A percentile compares a stretch with the other conserved stretches of the same genome.
phyloP scores from a whole-genome alignment of 2,888 invertebrate species.

The Rotaria macrura region DNA sequence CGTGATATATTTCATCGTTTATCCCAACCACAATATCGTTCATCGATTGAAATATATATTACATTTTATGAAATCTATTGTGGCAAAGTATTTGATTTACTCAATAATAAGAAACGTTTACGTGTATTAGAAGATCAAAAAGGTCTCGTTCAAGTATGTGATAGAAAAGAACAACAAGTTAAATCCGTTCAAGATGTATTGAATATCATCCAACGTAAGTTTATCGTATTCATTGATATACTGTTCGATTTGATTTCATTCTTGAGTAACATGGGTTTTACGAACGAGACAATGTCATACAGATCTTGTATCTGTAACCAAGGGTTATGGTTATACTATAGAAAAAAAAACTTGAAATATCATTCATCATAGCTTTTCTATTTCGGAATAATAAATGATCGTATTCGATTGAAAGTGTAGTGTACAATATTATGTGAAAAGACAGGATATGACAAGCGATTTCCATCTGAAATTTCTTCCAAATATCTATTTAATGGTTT shows the following conservation, averaged over 20 bases:
- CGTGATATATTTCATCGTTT: conserved; percentile 78
- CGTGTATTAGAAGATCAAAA: conserved; percentile 92
- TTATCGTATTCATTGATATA: conserved; percentile 62
- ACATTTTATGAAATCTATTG: conserved; percentile 99
- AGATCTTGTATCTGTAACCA: no score
- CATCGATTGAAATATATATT: conserved; percentile 72
- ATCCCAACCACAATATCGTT: conserved; percentile 69
- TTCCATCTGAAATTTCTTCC: no score
- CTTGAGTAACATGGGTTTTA: conserved; percentile 92
- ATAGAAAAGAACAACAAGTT: conserved; percentile 81
- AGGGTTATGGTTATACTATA: no score
- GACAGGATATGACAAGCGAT: no score
- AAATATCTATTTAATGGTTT: no score
- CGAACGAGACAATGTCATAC: no score
- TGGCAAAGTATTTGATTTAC: conserved; percentile 65
- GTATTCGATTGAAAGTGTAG: no score
- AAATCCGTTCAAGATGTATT: conserved; percentile 68
- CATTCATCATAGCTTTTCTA: no score
- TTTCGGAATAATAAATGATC: no score
- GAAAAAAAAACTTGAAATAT: no score
- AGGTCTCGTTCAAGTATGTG: conserved; percentile 72
- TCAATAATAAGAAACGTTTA: conserved; percentile 80
- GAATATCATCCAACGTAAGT: conserved; percentile 76
- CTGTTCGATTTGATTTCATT: conserved; percentile 74
- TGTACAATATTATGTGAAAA: no score